A percentile compares a stretch with the other conserved stretches of the same genome.
These are phyloP conservation scores for Gymnobelideus leadbeateri DNA, from an alignment of 2,113 vertebrate species.

Conservation along the genomic window DNA sequence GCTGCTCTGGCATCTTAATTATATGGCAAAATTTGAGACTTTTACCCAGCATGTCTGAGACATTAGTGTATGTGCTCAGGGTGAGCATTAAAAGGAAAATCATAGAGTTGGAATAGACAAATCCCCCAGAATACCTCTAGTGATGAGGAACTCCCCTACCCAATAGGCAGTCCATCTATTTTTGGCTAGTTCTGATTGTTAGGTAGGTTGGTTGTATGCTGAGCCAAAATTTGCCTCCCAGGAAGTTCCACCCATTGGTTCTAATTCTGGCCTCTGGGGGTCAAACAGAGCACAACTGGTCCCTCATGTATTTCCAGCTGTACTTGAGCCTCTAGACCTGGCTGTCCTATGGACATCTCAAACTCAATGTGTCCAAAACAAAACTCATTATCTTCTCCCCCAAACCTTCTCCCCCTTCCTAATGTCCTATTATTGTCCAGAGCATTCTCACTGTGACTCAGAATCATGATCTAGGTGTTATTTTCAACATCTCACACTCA, in stretches of 20 bases:
- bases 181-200: background rate
- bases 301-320: background rate
- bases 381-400: no score
- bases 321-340: background rate
- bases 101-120: background rate
- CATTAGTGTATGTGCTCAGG: background rate
- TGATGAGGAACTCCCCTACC: background rate
- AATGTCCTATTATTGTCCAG: background rate
- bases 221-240: background rate
- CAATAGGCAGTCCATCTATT: background rate
- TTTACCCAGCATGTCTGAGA: background rate
- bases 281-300: background rate
- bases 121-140: background rate
- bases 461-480: background rate
- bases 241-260: background rate
- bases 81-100: background rate
- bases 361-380: background rate
- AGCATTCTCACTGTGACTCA: background rate
- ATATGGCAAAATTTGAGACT: background rate
- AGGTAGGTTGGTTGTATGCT: background rate
- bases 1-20: constrained; percentile 3
- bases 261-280: background rate
- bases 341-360: background rate
- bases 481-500: background rate
- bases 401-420: background rate